Conservation (phyloP, 2,797 vertebrate genomes). For the Lagorchestes hirsutus region DNA sequence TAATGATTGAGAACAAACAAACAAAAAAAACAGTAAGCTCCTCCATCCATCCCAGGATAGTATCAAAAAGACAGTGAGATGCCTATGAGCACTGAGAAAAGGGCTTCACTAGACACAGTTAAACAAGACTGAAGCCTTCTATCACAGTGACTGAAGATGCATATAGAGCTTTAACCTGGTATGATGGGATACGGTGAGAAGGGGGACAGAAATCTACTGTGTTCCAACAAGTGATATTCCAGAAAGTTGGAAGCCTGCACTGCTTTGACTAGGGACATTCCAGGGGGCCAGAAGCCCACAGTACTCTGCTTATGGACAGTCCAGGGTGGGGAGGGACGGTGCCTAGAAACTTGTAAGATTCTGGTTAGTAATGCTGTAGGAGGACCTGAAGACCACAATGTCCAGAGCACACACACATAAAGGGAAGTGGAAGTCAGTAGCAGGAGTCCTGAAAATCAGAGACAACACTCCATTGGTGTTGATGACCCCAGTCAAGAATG, state of each 20-base stretch:
- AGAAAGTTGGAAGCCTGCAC: neutral
- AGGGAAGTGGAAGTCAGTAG: neutral
- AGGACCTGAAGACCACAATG: neutral
- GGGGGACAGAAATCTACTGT: neutral
- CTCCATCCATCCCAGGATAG: neutral
- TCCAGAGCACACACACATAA: neutral
- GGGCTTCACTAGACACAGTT: neutral
- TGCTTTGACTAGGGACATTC: neutral
- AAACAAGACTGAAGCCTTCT: neutral
- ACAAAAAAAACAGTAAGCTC: neutral
- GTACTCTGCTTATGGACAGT: neutral
- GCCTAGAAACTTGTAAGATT: neutral
- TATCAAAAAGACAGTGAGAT: neutral
- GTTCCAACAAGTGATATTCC: neutral
- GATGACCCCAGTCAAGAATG: too few species aligned
- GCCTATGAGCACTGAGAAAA: neutral
- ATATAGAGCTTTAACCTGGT: neutral
- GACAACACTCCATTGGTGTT: too few species aligned
- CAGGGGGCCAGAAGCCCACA: neutral
- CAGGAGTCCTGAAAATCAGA: neutral
- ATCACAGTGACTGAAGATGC: neutral
- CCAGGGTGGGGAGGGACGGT: fast-evolving
- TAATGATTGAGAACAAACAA: neutral
- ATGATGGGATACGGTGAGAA: neutral
- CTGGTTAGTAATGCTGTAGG: neutral